Base-by-base conservation (phyloP, 1,140 invertebrate genomes). In the Procambarus clarkii region DNA sequence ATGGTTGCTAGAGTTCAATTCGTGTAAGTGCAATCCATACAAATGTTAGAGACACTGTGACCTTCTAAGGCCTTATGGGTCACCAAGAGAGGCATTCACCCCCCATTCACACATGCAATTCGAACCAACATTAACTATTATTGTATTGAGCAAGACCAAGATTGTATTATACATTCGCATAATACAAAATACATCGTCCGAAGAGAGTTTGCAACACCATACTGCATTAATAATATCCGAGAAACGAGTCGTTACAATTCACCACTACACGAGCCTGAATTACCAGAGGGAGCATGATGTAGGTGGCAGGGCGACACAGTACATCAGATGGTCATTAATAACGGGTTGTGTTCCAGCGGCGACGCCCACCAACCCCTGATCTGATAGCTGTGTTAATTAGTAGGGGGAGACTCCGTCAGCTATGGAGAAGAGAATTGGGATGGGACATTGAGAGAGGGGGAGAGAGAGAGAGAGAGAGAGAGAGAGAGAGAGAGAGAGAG, bases 401-500 rank as follows among this genome's bases (percentile, higher is more conserved):
- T 54, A 13, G 50, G 50, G 7, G 50, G 64, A 1, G 64, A 18
- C 18, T 3, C 54, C 64, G 18, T 54, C 50, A 54, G 8, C 50
- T 34, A 54, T 1, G 50, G 50, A 4, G 50, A 54, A 13, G 64
- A 18, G 50, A 18, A 69, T n/a, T 69, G 21, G 13, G 11, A 21
- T 21, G 64, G 21, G 2, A 8, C 13, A 69, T 11, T 1, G 64
- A 64, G 60, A 64, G 60, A 64, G 60, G 3, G 60, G 3, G 60
- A 64, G 60, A 64, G 60, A 64, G 60, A 8, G 64, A 69, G 64
- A 21, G 64, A 64, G 60, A 64, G 60, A 64, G 60, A 64, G 60
- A 64, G 60, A 64, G 60, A 64, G 60, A 64, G 60, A 64, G 60
- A 64, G 60, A 64, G 60, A 64, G 60, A 64, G 60, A 64, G 60